Base-by-base conservation (phyloP, 1,140 invertebrate genomes). In the Liolophura sinensis region DNA sequence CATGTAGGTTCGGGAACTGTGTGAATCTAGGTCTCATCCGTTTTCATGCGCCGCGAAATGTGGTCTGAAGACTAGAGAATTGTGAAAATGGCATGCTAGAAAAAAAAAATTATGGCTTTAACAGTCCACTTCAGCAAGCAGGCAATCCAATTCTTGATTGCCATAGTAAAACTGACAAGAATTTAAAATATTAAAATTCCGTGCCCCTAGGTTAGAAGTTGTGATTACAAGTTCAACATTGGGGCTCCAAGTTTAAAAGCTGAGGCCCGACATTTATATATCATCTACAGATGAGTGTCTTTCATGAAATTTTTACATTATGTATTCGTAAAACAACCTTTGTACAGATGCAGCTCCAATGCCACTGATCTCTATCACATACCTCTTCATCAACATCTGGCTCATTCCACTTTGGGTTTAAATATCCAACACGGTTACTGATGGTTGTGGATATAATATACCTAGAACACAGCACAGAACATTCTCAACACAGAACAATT, bases 341-440 rank as follows among this genome's bases (percentile, higher is more conserved):
- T 14, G 47, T 15, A 0, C 47, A 12, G n/a, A 40, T 25, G n/a
- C 16, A 22, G 24, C 22, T 49, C 14, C 18, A 49, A 62, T 51
- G 15, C 24, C 12, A 5, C 22, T 54, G 18, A 31, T 46, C 18
- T 46, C 25, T 3, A 55, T 57, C 60, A 65, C 16, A 60, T 66
- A 82, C 84, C 71, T 91, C 85, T 18, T 85, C 72, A 79, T 81
- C 82, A 50, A 64, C 84, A 27, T 86, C 67, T 46, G 71, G 60
- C 46, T 89, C 88, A 81, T 97, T 97, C 96, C 96, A 99, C 31
- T 87, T 80, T 18, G 94, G 92, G 86, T 98, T 98, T 0, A 98
- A 85, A 68, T 88, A 84, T 11, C 83, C 82, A 4, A 99, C 91
- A 76, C 96, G 86, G 1, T 88, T 85, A 80, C 90, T 91, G 6